Evolutionary conservation across 2,888 invertebrate species (phyloP), one percentile per base, ranked within the genome.

Genomic region (Plebejus argus): DNA sequence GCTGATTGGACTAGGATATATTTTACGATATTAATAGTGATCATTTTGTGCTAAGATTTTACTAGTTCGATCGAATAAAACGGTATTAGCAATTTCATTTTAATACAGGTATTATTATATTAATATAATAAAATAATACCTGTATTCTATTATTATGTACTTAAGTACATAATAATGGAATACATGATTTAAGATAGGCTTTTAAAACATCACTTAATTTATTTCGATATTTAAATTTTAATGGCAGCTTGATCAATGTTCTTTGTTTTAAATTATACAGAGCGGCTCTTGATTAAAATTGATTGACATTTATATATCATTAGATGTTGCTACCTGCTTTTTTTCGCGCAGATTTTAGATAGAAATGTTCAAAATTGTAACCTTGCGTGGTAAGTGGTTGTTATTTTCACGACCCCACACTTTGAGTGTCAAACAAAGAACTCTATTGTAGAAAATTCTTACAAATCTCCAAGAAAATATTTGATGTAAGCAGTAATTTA

Each of bases 1-100:
- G 53, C 49, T 49, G 45, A 74, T 74, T 53, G 74, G 74, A 49
- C 23, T 45, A 6, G 74, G 28, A 74, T 53, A 74, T 49, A 53
- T 74, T 23, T 72, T 12, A 20, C 20, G 12, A 74, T 45, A 74
- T 45, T 74, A 45, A 72, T 72, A 49, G 45, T 28, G 8, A 71
- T 74, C 23, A 74, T 49, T 49, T 28, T 49, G 7, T 74, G 18
- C 15, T 28, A 28, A 6, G 74, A 74, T 23, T 74, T 74, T 45
- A 49, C 15, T 49, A 18, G 53, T 18, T 18, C 10, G 23, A 49
- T 49, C 23, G 3, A 53, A 23, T 74, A 10, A 28, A 7, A 49
- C 74, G 74, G 53, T 15, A 23, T 39, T 66, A 15, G 53, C 28
- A 66, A 66, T 66, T 12, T 28, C 0, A 66, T 5, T 28, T 6